Evolutionary conservation across 2,797 vertebrate genomes (phyloP).

Genomic region (Apogon talboti): DNA sequence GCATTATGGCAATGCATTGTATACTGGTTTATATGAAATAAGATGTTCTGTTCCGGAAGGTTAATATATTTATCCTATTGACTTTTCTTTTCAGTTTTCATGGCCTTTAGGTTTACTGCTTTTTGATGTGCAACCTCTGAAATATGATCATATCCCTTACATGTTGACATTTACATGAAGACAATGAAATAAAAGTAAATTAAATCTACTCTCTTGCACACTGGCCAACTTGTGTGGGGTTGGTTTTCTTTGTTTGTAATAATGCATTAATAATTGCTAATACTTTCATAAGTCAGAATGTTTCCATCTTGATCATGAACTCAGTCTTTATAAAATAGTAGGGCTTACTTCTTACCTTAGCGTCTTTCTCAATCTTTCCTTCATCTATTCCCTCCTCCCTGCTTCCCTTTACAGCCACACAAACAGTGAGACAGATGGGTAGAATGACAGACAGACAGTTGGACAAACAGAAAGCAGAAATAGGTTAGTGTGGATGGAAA

Average conservation of each 20-base stretch:
- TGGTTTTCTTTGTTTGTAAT: background rate
- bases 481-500: constrained; percentile 47
- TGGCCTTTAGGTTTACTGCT: constrained; percentile 38
- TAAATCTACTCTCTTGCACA: background rate
- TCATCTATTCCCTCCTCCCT: constrained; percentile 86
- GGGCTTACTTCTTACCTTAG: constrained; percentile 85
- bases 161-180: constrained; percentile 47
- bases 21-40: constrained; percentile 1
- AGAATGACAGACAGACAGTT: constrained; percentile 17
- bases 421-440: background rate
- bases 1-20: background rate
- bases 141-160: constrained; percentile 1
- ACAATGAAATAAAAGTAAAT: constrained; percentile 4
- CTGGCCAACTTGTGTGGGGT: background rate
- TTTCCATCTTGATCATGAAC: too few species aligned
- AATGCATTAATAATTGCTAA: too few species aligned
- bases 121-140: constrained; percentile 1
- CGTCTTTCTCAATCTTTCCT: constrained; percentile 88
- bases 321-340: too few species aligned
- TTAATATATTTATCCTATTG: constrained; percentile 31
- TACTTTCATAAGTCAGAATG: too few species aligned
- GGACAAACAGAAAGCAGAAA: constrained; percentile 39
- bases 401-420: constrained; percentile 77
- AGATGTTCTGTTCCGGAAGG: constrained; percentile 3
- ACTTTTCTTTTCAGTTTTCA: background rate